Conservation (phyloP, 2,888 invertebrate genomes). For the Petrophora chlorosata region DNA sequence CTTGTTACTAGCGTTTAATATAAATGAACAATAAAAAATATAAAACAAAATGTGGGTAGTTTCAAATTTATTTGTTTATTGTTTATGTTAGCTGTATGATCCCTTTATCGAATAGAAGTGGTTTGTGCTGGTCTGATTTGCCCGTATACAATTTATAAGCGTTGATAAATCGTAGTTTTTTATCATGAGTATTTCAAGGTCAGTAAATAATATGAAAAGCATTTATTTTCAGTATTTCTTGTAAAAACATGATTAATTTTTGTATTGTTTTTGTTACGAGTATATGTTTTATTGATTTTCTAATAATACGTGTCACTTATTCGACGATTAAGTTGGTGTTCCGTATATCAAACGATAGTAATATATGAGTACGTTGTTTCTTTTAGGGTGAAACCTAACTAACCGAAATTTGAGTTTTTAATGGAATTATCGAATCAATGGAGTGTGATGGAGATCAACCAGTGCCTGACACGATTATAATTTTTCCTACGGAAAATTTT, state of each 20-base stretch:
- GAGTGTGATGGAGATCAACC: no score
- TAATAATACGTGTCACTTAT: background rate
- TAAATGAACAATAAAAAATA: background rate
- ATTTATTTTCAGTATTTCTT: background rate
- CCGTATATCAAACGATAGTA: no score
- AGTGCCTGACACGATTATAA: no score
- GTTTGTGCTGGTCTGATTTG: background rate
- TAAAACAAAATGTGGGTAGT: background rate
- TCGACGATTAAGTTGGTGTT: background rate
- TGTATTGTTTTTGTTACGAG: background rate
- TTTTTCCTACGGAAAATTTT: no score
- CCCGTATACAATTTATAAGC: background rate
- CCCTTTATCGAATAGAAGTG: background rate
- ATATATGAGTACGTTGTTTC: no score
- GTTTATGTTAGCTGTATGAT: constrained; percentile 1
- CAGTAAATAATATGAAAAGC: background rate
- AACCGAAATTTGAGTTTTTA: background rate
- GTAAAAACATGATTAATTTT: background rate
- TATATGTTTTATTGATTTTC: no score
- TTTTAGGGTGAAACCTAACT: no score
- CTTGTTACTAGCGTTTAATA: background rate
- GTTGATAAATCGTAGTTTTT: background rate
- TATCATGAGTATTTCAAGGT: background rate
- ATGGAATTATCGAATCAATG: background rate
- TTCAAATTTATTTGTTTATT: background rate